phyloP scores from a whole-genome alignment of 92 coral and sea anemone species.

The Zoanthus sociatus region DNA sequence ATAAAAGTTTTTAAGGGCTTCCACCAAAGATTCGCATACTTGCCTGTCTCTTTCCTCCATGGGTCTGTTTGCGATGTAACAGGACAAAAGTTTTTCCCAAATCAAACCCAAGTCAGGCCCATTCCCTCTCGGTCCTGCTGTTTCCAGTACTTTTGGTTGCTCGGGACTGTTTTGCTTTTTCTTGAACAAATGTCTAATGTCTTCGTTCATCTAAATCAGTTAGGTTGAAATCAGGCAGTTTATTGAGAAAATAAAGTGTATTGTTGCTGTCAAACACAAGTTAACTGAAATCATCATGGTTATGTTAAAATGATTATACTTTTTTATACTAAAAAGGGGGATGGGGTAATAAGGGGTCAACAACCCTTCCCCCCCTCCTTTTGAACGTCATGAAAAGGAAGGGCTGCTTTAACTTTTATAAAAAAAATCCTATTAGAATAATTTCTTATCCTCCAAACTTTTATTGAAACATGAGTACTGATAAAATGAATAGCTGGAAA shows the following conservation, averaged over 20 bases:
- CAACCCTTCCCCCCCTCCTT: too few species aligned
- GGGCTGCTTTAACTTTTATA: too few species aligned
- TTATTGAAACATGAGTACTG: too few species aligned
- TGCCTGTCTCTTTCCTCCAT: constrained; percentile 32
- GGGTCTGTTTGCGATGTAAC: constrained; percentile 5
- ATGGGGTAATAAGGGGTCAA: too few species aligned
- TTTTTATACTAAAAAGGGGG: too few species aligned
- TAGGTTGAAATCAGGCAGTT: not conserved
- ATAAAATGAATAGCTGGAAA: too few species aligned
- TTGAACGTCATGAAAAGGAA: too few species aligned
- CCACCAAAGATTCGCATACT: constrained; percentile 11
- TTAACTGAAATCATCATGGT: too few species aligned
- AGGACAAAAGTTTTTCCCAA: constrained; percentile 31
- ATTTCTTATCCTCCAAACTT: too few species aligned
- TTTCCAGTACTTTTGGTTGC: constrained; percentile 18
- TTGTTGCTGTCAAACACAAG: not conserved
- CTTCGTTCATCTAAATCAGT: constrained; percentile 33
- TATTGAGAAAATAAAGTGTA: not conserved
- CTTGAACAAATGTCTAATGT: constrained; percentile 28
- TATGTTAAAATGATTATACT: too few species aligned
- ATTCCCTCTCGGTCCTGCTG: constrained; percentile 39
- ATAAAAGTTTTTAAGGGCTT: constrained; percentile 12
- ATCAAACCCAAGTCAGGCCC: constrained; percentile 21
- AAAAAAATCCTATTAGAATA: too few species aligned
- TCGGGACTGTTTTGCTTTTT: constrained; percentile 29